Evolutionary conservation across 2,888 invertebrate species (phyloP), one percentile per base, ranked within the genome.

Genomic region (Bombyx huttoni): DNA sequence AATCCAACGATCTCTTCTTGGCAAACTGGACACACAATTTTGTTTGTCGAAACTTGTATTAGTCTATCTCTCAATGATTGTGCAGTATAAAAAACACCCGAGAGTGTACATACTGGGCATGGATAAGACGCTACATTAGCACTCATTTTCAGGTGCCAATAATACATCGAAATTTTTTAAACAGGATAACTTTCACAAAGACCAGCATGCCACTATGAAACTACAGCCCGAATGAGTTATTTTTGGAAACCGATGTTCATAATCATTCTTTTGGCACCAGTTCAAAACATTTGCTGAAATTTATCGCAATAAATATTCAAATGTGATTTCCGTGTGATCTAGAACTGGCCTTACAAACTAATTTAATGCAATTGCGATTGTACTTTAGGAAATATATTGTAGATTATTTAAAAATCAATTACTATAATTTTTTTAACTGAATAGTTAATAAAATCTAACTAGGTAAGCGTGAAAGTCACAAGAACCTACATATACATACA

Each of bases 51-150:
- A 47, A 93, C 93, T 67, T 90, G 91, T 56, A 95, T 93, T 52
- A 96, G 87, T 62, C 92, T 91, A 54, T 92, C 90, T 69, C 94
- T 90, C 59, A 96, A 80, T 13, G 92, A 87, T 69, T 94, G 92
- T 54, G 93, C 91, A 53, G 92, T 92, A 62, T 91, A 82, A 70
- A 95, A 96, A 64, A 92, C 76, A 60, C 86, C 92, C 57, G 92
- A 91, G 70, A 93, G 91, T 52, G 91, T 90, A 80, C 95, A 95
- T 70, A 95, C 78, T 40, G 95, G 95, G 76, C 95, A 95, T 53
- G 93, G 87, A 60, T 95, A 89, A 52, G 91, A 82, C 57, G 87
- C 86, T 68, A 89, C 89, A 69, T 89, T 85, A 56, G 77, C 85
- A 81, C 86, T 86, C 88, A 88, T 88, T 64, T 33, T 62, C 50